Evolutionary conservation across 2,113 vertebrate species (phyloP).

Genomic region (Onychostruthus taczanowskii): DNA sequence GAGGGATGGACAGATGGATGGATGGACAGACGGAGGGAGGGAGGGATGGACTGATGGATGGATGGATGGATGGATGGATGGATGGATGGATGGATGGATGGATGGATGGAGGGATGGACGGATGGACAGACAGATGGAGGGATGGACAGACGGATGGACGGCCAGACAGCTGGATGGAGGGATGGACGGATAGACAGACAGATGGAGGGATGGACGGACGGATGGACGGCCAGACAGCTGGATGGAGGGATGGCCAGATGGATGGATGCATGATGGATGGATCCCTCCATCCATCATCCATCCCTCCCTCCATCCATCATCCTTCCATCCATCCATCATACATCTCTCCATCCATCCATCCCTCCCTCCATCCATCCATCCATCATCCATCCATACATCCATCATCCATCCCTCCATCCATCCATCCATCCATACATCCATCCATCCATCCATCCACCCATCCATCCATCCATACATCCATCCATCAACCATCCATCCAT

Average conservation of each 20-base stretch:
- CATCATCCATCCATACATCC: no score
- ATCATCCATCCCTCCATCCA: neutral
- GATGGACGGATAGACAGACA: rapidly evolving
- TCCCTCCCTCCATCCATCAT: neutral
- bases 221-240: no score
- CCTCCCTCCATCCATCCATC: neutral
- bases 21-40: rapidly evolving
- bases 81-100: no score
- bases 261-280: no score
- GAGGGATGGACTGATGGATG: rapidly evolving
- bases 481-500: no score
- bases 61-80: rapidly evolving
- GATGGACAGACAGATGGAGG: no score
- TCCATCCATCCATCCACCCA: neutral
- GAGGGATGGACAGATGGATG: rapidly evolving
- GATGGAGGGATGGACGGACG: no score
- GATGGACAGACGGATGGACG: rapidly evolving
- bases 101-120: no score
- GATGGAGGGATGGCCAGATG: no score
- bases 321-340: neutral
- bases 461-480: neutral
- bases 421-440: neutral
- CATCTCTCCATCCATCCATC: no score
- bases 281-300: no score
- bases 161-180: rapidly evolving